A percentile compares a stretch with the other conserved stretches of the same genome.
These are phyloP conservation scores for Leptinotarsa lineolata DNA, from an alignment of 1,140 invertebrate species.

Conservation along the genomic window DNA sequence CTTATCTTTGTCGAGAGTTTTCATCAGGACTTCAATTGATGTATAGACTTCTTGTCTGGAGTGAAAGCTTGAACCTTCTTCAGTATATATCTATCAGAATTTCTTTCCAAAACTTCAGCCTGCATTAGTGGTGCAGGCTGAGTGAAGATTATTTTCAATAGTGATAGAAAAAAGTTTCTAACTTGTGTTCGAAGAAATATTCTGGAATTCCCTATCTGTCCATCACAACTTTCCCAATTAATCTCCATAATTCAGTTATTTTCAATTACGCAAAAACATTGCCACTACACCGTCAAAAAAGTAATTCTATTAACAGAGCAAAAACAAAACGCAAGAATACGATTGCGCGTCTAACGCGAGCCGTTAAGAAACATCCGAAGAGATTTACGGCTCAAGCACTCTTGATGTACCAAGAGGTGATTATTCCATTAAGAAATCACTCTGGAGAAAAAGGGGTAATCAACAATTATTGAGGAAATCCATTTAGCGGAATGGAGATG, in stretches of 20 bases:
- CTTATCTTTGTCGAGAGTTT: no score
- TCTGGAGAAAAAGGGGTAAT: conserved; percentile 6
- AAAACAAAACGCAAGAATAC: not conserved
- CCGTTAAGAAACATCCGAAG: not conserved
- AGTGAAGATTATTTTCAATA: no score
- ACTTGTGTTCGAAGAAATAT: not conserved
- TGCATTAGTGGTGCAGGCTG: no score
- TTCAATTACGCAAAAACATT: not conserved
- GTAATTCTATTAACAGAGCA: not conserved
- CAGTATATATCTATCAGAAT: no score
- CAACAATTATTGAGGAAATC: conserved; percentile 4
- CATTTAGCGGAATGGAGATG: not conserved
- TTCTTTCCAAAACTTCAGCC: no score
- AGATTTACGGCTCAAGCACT: not conserved
- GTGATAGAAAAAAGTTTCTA: not conserved
- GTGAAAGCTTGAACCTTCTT: no score
- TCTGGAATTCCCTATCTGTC: not conserved
- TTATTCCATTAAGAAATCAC: conserved; percentile 8
- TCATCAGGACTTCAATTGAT: no score
- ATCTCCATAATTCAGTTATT: not conserved
- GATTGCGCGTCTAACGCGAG: not conserved
- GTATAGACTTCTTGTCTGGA: no score
- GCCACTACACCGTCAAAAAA: not conserved
- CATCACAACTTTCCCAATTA: no score
- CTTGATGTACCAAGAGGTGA: not conserved